A percentile compares a stretch with the other conserved stretches of the same genome.
Conservation (phyloP, 2,888 invertebrate species). For the Dorcus hopei region DNA sequence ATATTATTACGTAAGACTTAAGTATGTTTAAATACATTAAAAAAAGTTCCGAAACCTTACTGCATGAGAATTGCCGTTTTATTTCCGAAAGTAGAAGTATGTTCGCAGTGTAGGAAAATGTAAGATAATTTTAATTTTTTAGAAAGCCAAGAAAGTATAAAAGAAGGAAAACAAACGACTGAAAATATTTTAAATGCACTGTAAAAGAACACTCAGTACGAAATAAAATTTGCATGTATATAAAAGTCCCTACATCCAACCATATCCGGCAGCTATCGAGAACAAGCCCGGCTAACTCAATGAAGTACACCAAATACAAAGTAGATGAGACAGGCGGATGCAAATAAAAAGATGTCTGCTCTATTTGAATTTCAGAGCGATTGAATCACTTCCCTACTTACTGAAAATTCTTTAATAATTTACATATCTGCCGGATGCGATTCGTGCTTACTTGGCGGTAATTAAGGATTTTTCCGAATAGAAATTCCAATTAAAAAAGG, state of each 20-base stretch:
- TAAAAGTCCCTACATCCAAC: slow-evolving; percentile 19
- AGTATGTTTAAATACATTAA: too few relatives aligned
- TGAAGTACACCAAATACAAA: slow-evolving; percentile 46
- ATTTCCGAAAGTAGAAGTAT: too few relatives aligned
- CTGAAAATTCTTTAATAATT: slow-evolving; percentile 6
- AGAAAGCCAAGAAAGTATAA: too few relatives aligned
- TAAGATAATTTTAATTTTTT: too few relatives aligned
- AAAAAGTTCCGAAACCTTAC: too few relatives aligned
- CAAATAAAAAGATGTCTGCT: slow-evolving; percentile 44
- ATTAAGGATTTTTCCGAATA: too few relatives aligned
- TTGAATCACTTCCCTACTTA: slow-evolving; percentile 38
- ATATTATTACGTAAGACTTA: too few relatives aligned
- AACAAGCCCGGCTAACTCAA: slow-evolving; percentile 41
- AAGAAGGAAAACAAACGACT: not conserved
- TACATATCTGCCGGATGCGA: slow-evolving; percentile 7
- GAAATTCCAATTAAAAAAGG: too few relatives aligned
- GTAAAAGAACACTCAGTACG: slow-evolving; percentile 2
- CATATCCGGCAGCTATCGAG: slow-evolving; percentile 31
- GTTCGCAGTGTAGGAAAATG: too few relatives aligned
- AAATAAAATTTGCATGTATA: slow-evolving; percentile 15
- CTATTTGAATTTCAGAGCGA: slow-evolving; percentile 44
- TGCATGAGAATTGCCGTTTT: too few relatives aligned
- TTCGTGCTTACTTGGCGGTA: too few relatives aligned
- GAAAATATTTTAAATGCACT: not conserved
- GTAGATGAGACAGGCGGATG: slow-evolving; percentile 45